phyloP scores from a whole-genome alignment of 1,140 invertebrate genomes.

The Drosophila fuyamai region DNA sequence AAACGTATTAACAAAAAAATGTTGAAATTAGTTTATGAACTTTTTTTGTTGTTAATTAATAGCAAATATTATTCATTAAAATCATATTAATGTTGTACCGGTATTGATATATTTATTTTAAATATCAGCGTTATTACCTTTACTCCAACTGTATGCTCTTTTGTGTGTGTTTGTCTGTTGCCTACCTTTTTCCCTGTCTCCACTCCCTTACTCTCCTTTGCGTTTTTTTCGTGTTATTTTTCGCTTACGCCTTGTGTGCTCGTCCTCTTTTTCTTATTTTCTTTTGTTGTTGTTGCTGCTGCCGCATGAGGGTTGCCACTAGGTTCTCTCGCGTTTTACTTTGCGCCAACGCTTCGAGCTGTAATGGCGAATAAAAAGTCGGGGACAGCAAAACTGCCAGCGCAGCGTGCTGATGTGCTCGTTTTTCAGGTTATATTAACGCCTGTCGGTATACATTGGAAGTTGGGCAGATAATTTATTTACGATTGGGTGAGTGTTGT shows the following conservation, averaged over 20 bases:
- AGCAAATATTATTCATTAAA: not conserved
- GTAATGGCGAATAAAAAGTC: constrained; percentile 43
- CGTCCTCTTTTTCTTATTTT: constrained; percentile 45
- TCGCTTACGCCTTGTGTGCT: constrained; percentile 32
- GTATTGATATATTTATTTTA: not conserved
- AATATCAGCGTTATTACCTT: not conserved
- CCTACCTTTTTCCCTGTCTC: constrained; percentile 18
- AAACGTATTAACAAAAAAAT: no score
- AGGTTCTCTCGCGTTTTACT: constrained; percentile 39
- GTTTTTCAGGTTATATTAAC: constrained; percentile 53
- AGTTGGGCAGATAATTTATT: constrained; percentile 20
- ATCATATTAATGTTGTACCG: no score
- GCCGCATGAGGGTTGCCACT: constrained; percentile 53
- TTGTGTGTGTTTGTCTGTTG: constrained; percentile 18
- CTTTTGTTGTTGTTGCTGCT: constrained; percentile 45
- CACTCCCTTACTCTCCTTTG: constrained; percentile 7
- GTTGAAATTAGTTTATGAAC: no score
- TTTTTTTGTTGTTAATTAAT: no score
- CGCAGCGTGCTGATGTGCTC: constrained; percentile 48
- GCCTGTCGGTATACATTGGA: constrained; percentile 14
- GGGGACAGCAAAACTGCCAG: constrained; percentile 46
- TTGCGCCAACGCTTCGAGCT: constrained; percentile 37
- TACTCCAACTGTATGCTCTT: constrained; percentile 22
- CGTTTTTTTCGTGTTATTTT: constrained; percentile 56
- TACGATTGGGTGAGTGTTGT: constrained; percentile 4